Conservation (phyloP, 2,797 vertebrate species). For the Crenichthys baileyi region DNA sequence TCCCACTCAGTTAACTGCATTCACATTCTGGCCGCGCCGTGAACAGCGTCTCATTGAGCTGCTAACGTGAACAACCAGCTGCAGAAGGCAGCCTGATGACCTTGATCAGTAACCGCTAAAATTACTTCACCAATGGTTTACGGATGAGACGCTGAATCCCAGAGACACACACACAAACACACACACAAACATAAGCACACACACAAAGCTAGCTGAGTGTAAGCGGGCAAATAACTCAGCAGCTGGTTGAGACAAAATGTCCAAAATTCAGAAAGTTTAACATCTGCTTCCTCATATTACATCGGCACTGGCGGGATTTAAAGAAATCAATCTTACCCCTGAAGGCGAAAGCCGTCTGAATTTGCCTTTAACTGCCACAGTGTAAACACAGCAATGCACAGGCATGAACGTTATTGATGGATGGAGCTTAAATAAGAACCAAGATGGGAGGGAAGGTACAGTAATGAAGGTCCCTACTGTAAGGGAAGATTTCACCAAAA, state of each 20-base stretch:
- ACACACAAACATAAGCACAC: not conserved
- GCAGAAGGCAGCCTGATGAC: conserved; percentile 18
- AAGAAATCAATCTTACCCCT: conserved; percentile 34
- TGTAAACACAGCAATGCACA: conserved; percentile 30
- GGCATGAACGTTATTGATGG: conserved; percentile 23
- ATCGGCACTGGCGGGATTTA: conserved; percentile 23
- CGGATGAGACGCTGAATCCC: conserved; percentile 27
- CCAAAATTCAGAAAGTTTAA: conserved; percentile 27
- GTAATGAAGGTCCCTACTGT: conserved; percentile 6
- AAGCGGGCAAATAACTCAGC: conserved; percentile 9
- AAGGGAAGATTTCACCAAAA: not conserved
- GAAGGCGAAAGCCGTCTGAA: conserved; percentile 19
- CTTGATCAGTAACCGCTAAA: conserved; percentile 48
- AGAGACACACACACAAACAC: not conserved
- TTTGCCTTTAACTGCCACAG: conserved; percentile 37
- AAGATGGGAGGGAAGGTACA: not conserved
- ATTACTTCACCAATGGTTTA: conserved; percentile 23
- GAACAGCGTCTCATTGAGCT: conserved; percentile 39
- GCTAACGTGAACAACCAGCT: conserved; percentile 33
- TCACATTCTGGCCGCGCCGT: conserved; percentile 32
- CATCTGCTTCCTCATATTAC: conserved; percentile 36
- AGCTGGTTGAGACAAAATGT: conserved; percentile 9
- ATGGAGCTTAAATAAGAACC: conserved; percentile 21
- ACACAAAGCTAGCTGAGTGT: not conserved
- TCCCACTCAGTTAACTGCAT: conserved; percentile 27